These are phyloP conservation scores for Cyphomyrus plagiostoma DNA, from an alignment of 2,113 vertebrate species.

Conservation along the genomic window DNA sequence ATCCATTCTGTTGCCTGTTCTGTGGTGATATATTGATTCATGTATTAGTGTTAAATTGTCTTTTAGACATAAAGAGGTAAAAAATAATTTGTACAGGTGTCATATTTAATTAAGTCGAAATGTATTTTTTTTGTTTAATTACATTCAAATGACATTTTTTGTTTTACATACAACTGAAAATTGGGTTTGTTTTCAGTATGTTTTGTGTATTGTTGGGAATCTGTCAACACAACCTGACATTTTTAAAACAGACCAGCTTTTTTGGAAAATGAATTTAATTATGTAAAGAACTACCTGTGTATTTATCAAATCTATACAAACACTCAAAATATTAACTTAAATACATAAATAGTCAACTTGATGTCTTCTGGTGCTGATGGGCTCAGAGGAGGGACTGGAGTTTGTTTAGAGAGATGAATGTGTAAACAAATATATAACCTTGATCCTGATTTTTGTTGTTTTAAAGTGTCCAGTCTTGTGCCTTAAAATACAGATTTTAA, in stretches of 20 bases:
- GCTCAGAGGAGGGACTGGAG: background rate
- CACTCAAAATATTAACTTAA: constrained; percentile 57
- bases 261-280: constrained; percentile 35
- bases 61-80: background rate
- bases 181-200: constrained; percentile 28
- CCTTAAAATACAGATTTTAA: background rate
- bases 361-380: background rate
- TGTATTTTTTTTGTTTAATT: constrained; percentile 37
- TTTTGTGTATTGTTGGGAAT: background rate
- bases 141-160: constrained; percentile 43
- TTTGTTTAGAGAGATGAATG: background rate
- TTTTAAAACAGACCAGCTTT: background rate
- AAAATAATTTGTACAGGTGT: background rate
- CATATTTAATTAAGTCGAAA: background rate
- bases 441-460: background rate
- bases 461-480: background rate
- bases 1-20: background rate
- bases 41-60: background rate
- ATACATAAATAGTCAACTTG: constrained; percentile 50
- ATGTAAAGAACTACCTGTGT: constrained; percentile 15
- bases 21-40: background rate
- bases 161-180: constrained; percentile 50
- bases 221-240: background rate
- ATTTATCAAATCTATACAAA: constrained; percentile 33
- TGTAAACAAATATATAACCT: background rate